Evolutionary conservation across 1,140 invertebrate species (phyloP).

Genomic region (Paracyclopina nana): DNA sequence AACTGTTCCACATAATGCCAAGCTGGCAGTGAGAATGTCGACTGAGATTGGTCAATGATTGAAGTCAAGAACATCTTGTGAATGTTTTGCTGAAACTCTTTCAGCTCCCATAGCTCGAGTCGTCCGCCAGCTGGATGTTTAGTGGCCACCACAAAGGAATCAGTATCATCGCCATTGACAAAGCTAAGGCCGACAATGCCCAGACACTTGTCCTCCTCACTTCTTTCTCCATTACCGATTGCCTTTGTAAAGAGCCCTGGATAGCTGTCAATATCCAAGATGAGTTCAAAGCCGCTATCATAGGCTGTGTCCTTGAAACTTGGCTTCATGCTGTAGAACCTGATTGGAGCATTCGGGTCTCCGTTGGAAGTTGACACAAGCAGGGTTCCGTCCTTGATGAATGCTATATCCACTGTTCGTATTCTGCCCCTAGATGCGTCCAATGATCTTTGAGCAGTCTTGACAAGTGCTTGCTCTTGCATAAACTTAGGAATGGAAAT

Average conservation of each 20-base stretch:
- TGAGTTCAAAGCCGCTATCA: no score
- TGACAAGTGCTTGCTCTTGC: not conserved
- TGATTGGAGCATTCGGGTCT: not conserved
- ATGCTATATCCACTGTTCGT: no score
- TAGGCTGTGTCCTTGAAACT: no score
- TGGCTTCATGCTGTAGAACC: no score
- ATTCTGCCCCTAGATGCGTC: no score
- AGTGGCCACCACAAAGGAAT: not conserved
- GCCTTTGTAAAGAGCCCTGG: no score
- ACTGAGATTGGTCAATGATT: no score
- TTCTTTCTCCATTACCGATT: no score
- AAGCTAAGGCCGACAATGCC: not conserved
- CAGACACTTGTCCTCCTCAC: not conserved
- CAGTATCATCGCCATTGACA: not conserved
- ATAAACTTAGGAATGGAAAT: not conserved
- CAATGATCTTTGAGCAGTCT: no score
- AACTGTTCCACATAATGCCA: not conserved
- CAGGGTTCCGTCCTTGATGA: not conserved
- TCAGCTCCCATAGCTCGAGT: not conserved
- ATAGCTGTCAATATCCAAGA: no score
- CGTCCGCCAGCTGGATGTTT: not conserved
- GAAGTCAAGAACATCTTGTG: slow-evolving; percentile 11
- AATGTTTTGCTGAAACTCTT: not conserved
- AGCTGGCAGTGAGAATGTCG: not conserved
- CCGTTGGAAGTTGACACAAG: not conserved